Evolutionary conservation across 2,888 invertebrate genomes (phyloP), one percentile per base, ranked within the genome.

Genomic region (Phorcus lineatus): DNA sequence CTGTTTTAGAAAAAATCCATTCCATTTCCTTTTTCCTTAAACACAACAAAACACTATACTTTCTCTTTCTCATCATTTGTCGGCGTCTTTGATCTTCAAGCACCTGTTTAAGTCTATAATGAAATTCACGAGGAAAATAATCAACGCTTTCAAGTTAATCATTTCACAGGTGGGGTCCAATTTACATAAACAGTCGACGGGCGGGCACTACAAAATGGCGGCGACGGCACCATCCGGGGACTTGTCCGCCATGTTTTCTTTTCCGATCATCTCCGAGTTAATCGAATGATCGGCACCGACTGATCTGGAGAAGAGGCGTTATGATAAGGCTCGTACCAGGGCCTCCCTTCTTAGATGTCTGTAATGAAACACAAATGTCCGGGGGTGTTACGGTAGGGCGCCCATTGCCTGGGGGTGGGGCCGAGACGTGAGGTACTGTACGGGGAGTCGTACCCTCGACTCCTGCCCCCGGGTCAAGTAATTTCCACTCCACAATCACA

Each of bases 331-430:
- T 47, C 47, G 47, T 24, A 24, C 28, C 62, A 62, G 62, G 28
- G 16, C 24, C 24, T 62, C 62, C 13, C 17, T 11, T 62, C 62
- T 62, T 28, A 62, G 62, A 62, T 62, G 24, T 62, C 62, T 47
- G 24, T 28, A 62, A 62, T 62, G 62, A 62, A 62, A 62, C 62
- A 28, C 62, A 62, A 62, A 62, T 62, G 62, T 28, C 62, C 62
- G 22, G 28, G 62, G 62, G 62, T 62, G 62, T 62, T 62, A 28
- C 24, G 62, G 24, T 24, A 28, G 28, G 62, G 62, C 62, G 22
- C 9, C 62, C 62, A 22, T 24, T 9, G 28, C 62, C 24, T 24
- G 62, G 62, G 62, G 62, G 62, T 24, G 62, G 62, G 62, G 28
- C 62, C 16, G 16, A 28, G 22, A 62, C 62, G 62, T 62, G 62